These are phyloP conservation scores for Picus viridis DNA, from an alignment of 2,797 vertebrate genomes.

Conservation along the genomic window DNA sequence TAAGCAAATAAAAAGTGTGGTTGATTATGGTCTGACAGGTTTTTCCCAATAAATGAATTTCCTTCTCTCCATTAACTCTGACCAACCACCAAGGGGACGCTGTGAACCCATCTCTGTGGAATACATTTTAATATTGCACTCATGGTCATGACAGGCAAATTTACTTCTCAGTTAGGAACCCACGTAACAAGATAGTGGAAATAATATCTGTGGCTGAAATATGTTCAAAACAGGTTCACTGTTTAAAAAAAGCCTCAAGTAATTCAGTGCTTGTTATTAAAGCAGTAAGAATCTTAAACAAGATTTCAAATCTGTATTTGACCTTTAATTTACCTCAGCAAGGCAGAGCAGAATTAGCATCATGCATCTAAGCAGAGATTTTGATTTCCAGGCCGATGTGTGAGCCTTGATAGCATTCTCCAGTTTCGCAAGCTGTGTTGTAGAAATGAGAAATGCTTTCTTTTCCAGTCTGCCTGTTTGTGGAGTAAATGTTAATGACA, in stretches of 20 bases:
- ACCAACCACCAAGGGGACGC: neutral
- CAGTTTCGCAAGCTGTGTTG: neutral
- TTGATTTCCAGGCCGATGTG: neutral
- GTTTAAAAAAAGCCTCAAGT: conserved; percentile 25
- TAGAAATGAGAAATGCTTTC: neutral
- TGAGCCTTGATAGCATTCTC: neutral
- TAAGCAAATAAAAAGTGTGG: neutral
- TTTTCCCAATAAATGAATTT: conserved; percentile 35
- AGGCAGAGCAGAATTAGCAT: conserved; percentile 20
- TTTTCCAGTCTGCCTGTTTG: neutral
- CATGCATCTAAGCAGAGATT: neutral
- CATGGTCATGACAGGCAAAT: neutral
- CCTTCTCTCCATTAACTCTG: conserved; percentile 20
- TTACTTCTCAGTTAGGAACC: neutral
- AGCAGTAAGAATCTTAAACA: conserved; percentile 26
- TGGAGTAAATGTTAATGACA: conserved; percentile 47
- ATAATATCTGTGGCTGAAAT: neutral
- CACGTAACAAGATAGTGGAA: neutral
- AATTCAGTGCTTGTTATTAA: neutral
- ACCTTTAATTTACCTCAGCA: conserved; percentile 48
- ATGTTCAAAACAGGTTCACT: neutral
- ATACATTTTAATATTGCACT: neutral
- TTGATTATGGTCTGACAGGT: neutral
- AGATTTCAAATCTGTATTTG: conserved; percentile 45
- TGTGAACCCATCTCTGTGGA: neutral